Evolutionary conservation across 1,140 invertebrate genomes (phyloP), one percentile per base, ranked within the genome.

Genomic region (Cyclargus thomasi): DNA sequence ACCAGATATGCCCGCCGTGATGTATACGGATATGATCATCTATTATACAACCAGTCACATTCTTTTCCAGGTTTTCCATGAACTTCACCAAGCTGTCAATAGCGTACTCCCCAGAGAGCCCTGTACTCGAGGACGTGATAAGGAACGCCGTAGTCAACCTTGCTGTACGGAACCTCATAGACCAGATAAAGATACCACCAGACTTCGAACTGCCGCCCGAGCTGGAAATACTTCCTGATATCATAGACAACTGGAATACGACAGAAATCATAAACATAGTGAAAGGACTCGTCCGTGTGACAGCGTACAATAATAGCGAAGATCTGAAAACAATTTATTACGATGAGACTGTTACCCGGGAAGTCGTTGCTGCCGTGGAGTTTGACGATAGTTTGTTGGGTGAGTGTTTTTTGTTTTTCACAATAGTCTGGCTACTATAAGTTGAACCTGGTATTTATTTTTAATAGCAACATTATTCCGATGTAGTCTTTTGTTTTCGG

Each of bases 21-120:
- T n/a, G n/a, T n/a, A n/a, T n/a, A n/a, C n/a, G n/a, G n/a, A n/a
- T n/a, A n/a, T n/a, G n/a, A n/a, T n/a, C n/a, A n/a, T n/a, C n/a
- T n/a, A n/a, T n/a, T n/a, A n/a, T n/a, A n/a, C n/a, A n/a, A n/a
- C n/a, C n/a, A 29, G 29, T 29, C 8, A 6, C 5, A 29, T 29
- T 7, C 29, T 23, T 64, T 82, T 90, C 74, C 77, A 90, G 86
- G 17, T 22, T 18, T 23, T 79, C 74, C 4, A 76, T 90, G 78
- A 83, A 85, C 68, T n/a, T 79, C 11, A 76, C 68, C 17, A 29
- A 77, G 62, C 23, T 90, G 21, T 83, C 86, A 0, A 72, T 88
- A 20, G 88, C 84, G 2, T 90, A 87, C 66, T 89, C 88, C 8
- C 88, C 88, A 18, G 67, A 71, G 10, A 89, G 80, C 62, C 80